phyloP scores from a whole-genome alignment of 2,797 vertebrate genomes.

The Neopelma chrysocephalum region DNA sequence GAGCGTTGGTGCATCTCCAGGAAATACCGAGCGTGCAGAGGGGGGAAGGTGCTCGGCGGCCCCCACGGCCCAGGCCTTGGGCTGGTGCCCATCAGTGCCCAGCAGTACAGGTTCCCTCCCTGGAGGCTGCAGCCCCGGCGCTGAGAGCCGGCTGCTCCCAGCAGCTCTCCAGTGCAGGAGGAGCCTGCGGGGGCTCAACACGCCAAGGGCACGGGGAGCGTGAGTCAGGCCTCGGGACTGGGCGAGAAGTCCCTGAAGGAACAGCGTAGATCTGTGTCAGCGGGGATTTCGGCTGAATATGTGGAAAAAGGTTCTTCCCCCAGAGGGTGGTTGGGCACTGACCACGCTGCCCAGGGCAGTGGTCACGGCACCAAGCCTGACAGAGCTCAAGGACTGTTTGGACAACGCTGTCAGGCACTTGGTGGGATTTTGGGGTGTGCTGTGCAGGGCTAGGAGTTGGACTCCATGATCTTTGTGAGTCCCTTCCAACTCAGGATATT shows the following conservation, averaged over 20 bases:
- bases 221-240: background rate
- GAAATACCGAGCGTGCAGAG: background rate
- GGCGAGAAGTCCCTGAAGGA: background rate
- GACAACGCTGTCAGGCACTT: background rate
- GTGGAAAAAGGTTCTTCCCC: background rate
- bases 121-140: background rate
- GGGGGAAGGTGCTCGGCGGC: background rate
- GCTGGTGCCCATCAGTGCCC: background rate
- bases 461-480: background rate
- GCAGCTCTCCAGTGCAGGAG: rapidly evolving
- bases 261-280: background rate
- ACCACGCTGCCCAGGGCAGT: background rate
- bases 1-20: background rate
- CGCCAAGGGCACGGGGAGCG: rapidly evolving
- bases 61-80: background rate
- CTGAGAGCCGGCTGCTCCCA: background rate
- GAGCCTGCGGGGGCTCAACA: background rate
- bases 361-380: rapidly evolving
- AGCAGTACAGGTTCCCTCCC: too few relatives aligned
- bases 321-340: background rate
- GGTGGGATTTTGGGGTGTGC: background rate
- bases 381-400: background rate
- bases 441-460: too few relatives aligned
- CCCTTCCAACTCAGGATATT: background rate
- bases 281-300: background rate